A percentile compares a stretch with the other conserved stretches of the same genome.
phyloP scores from a whole-genome alignment of 2,113 vertebrate species.

The Proteles cristata region DNA sequence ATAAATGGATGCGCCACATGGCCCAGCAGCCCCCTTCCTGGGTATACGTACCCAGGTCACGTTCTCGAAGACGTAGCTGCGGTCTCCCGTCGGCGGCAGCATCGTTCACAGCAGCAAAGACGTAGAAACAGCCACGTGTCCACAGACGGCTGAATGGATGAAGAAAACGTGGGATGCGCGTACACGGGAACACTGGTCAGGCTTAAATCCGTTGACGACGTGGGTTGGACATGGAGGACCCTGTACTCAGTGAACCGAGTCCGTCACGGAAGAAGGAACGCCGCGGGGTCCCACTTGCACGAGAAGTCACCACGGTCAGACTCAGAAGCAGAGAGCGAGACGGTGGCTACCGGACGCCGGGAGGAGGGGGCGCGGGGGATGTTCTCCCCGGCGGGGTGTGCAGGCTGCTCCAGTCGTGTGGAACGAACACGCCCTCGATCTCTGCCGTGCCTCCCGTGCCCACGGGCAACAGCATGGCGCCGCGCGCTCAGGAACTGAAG shows the following conservation, averaged over 20 bases:
- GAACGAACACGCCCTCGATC: not conserved
- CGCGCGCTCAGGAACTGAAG: not conserved
- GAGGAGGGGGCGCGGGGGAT: not conserved
- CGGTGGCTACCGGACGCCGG: no score
- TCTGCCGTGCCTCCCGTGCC: rapidly evolving
- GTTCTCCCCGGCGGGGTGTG: not conserved
- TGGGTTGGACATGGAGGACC: not conserved
- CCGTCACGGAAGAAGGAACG: not conserved
- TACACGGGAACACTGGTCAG: no score
- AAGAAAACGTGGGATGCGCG: not conserved
- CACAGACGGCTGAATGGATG: not conserved
- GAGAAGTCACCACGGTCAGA: not conserved
- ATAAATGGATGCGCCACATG: not conserved
- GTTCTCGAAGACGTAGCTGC: not conserved
- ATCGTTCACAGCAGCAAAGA: rapidly evolving
- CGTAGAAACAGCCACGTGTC: not conserved
- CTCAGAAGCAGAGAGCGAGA: not conserved
- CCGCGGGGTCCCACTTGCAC: not conserved
- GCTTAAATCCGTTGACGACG: no score
- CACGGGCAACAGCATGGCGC: rapidly evolving
- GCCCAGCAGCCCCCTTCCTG: not conserved
- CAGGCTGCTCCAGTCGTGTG: rapidly evolving
- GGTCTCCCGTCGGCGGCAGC: not conserved
- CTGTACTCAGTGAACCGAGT: not conserved
- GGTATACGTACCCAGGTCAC: not conserved